Conservation (phyloP, 1,140 invertebrate genomes). For the Lysiphlebus fabarum region DNA sequence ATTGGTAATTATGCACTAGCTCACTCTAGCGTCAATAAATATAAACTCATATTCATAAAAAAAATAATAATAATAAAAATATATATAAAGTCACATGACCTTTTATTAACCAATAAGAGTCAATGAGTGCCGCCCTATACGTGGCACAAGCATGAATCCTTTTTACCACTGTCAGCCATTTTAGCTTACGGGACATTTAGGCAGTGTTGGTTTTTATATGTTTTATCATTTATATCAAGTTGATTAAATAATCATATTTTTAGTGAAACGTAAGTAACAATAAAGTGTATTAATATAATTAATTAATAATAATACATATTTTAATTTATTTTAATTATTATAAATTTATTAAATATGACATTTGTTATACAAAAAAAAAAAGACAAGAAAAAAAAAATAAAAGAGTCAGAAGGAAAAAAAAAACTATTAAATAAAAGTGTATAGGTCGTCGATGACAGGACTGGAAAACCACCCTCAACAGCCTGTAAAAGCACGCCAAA, state of each 20-base stretch:
- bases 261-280: slow-evolving; percentile 62
- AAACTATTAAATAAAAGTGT: slow-evolving; percentile 1
- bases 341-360: too few species aligned
- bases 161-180: slow-evolving; percentile 67
- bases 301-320: not conserved
- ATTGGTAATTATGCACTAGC: too few species aligned
- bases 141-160: slow-evolving; percentile 71
- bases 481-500: slow-evolving; percentile 2
- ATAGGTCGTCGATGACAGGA: slow-evolving; percentile 13
- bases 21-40: too few species aligned
- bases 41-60: too few species aligned
- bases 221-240: slow-evolving; percentile 59
- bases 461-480: slow-evolving; percentile 20
- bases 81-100: slow-evolving; percentile 42
- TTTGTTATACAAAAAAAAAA: not conserved
- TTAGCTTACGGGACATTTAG: slow-evolving; percentile 70
- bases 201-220: slow-evolving; percentile 65
- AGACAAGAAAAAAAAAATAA: not conserved
- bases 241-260: slow-evolving; percentile 57
- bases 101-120: slow-evolving; percentile 41
- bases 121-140: slow-evolving; percentile 58
- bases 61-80: too few species aligned
- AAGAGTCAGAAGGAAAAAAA: slow-evolving; percentile 1
- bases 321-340: too few species aligned
- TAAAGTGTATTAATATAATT: not conserved